Conservation (phyloP, 2,888 invertebrate genomes). For the Empis stercorea region DNA sequence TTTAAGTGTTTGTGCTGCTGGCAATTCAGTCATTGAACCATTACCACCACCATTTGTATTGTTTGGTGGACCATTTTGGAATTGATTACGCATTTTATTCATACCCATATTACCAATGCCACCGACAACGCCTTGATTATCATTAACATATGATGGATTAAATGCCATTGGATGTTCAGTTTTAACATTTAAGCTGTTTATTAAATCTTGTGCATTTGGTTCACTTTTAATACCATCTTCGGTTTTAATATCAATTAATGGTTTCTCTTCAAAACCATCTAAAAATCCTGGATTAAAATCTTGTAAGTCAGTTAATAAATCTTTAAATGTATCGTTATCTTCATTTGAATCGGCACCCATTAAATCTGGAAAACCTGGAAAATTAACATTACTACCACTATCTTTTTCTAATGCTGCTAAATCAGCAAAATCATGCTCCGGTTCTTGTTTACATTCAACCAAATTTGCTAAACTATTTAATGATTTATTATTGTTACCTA, state of each 20-base stretch:
- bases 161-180: slow-evolving; percentile 32
- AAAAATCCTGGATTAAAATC: slow-evolving; percentile 71
- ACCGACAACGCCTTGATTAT: slow-evolving; percentile 6
- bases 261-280: slow-evolving; percentile 55
- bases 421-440: slow-evolving; percentile 77
- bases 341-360: slow-evolving; percentile 74
- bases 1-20: slow-evolving; percentile 88
- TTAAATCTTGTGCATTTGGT: slow-evolving; percentile 33
- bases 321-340: slow-evolving; percentile 70
- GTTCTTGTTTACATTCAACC: slow-evolving; percentile 74
- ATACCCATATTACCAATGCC: slow-evolving; percentile 9
- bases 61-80: slow-evolving; percentile 23
- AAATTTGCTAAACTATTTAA: slow-evolving; percentile 46
- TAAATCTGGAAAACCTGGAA: slow-evolving; percentile 66
- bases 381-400: slow-evolving; percentile 56
- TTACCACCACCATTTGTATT: slow-evolving; percentile 12
- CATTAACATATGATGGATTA: slow-evolving; percentile 25
- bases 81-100: slow-evolving; percentile 24
- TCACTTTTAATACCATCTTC: slow-evolving; percentile 35
- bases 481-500: slow-evolving; percentile 35
- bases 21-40: slow-evolving; percentile 51
- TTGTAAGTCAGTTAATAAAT: slow-evolving; percentile 76
- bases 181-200: slow-evolving; percentile 34
- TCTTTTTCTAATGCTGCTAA: slow-evolving; percentile 76
- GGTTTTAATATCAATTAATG: slow-evolving; percentile 34